phyloP scores from a whole-genome alignment of 2,113 vertebrate genomes.

The Machaerirhynchus nigripectus region DNA sequence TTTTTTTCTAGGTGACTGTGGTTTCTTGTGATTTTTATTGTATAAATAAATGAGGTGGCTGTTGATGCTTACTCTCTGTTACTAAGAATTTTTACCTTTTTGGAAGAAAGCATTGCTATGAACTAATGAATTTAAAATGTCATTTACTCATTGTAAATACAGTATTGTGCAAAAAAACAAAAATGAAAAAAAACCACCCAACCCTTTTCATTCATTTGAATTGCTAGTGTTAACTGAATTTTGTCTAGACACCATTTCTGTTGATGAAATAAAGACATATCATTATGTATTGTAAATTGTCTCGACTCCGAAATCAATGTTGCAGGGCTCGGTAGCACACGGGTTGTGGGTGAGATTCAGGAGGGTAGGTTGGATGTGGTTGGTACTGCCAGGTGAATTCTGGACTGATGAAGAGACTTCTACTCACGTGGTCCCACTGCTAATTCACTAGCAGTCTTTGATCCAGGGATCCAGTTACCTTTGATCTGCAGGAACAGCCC shows the following conservation, averaged over 20 bases:
- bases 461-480: not conserved
- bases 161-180: conserved; percentile 90
- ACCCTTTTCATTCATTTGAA: conserved; percentile 94
- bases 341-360: not conserved
- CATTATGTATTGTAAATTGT: conserved; percentile 83
- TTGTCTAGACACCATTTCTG: conserved; percentile 99
- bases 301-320: not conserved
- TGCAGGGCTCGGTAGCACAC: accelerated
- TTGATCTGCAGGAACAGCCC: not conserved
- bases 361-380: not conserved
- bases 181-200: conserved; percentile 48
- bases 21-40: conserved; percentile 98
- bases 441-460: not conserved
- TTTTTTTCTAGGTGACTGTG: conserved; percentile 93
- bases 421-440: not conserved
- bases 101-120: conserved; percentile 84
- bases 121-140: conserved; percentile 94
- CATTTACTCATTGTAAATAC: conserved; percentile 98
- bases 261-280: conserved; percentile 99
- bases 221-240: conserved; percentile 98
- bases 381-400: not conserved
- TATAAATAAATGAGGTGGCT: conserved; percentile 94
- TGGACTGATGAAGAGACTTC: not conserved
- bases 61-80: conserved; percentile 97
- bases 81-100: conserved; percentile 97